These are phyloP conservation scores for Epinotia brunnichana DNA, from an alignment of 2,888 invertebrate genomes.

Conservation along the genomic window DNA sequence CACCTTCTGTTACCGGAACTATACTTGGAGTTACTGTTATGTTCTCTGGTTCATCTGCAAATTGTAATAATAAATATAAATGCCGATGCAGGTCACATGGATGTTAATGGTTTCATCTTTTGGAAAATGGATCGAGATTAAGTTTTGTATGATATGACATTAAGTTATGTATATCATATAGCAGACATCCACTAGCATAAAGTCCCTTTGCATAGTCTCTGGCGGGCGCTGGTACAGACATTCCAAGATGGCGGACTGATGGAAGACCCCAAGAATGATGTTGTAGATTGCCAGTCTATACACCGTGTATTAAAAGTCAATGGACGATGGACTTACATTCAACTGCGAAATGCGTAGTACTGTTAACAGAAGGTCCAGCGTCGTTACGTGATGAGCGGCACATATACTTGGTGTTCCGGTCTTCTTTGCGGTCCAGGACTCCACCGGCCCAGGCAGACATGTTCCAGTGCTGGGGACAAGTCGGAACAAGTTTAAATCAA, in stretches of 20 bases:
- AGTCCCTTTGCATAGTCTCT: no score
- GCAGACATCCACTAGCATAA: no score
- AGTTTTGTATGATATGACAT: no score
- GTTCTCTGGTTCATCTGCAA: conserved; percentile 88
- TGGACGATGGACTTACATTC: conserved; percentile 89
- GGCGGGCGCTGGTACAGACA: no score
- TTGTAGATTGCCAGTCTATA: no score
- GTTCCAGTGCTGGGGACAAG: conserved; percentile 87
- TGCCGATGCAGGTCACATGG: no score
- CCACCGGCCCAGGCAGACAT: conserved; percentile 92
- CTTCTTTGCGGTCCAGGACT: conserved; percentile 88
- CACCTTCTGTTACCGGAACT: conserved; percentile 75
- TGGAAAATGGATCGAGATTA: no score
- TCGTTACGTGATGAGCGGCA: conserved; percentile 91
- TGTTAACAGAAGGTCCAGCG: conserved; percentile 91
- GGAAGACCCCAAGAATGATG: no score
- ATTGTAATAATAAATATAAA: conserved; percentile 41
- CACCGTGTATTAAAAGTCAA: not conserved
- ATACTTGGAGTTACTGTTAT: conserved; percentile 86
- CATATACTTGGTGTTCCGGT: conserved; percentile 89
- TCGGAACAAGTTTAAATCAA: not conserved
- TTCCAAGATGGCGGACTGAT: no score
- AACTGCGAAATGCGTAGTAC: conserved; percentile 92
- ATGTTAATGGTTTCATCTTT: no score
- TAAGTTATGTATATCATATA: no score